Evolutionary conservation across 2,113 vertebrate genomes (phyloP), one percentile per base, ranked within the genome.

Genomic region (Blennius ocellaris): DNA sequence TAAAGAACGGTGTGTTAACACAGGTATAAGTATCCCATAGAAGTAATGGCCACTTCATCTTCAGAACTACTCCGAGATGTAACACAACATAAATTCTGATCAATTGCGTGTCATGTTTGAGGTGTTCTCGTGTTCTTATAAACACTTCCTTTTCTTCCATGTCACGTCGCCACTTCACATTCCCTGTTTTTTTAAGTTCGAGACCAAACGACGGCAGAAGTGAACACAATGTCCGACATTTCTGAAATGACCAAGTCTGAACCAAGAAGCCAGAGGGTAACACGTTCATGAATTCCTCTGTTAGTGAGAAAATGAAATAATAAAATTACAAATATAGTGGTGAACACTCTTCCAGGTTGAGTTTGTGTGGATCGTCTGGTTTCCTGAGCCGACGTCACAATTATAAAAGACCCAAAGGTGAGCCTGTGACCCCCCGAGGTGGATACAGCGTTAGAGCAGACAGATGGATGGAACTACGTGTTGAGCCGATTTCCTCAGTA

Each of bases 1-100:
- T 30, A 48, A 8, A 39, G 12, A 50, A 43, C n/a, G 10, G 39
- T 11, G 53, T 6, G 17, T 36, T 48, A 14, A 11, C 40, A 59
- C 44, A 67, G 10, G 65, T 79, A 37, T 30, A 0, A 63, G 9
- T 41, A 7, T 21, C 54, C 39, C 7, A 1, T 16, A 76, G n/a
- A 75, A 51, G 63, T 82, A 69, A 75, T 57, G 70, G 73, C 85
- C 85, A 86, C 87, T 87, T 84, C 72, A 83, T 67, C 69, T 59
- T 6, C 21, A 78, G 39, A 64, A 72, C 75, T 52, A 10, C 78
- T 48, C 40, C 49, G 41, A 56, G 76, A 70, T 65, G 70, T 70
- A 86, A 80, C 59, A 74, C 53, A 10, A 62, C 80, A 89, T 90
- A 73, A 89, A 86, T 82, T 82, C 45, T 56, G 8, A 21, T 60